Percentiles rank a stretch among this genome's conserved stretches.
Conservation (phyloP, 2,888 invertebrate genomes). For the Tetanocera ferruginea region DNA sequence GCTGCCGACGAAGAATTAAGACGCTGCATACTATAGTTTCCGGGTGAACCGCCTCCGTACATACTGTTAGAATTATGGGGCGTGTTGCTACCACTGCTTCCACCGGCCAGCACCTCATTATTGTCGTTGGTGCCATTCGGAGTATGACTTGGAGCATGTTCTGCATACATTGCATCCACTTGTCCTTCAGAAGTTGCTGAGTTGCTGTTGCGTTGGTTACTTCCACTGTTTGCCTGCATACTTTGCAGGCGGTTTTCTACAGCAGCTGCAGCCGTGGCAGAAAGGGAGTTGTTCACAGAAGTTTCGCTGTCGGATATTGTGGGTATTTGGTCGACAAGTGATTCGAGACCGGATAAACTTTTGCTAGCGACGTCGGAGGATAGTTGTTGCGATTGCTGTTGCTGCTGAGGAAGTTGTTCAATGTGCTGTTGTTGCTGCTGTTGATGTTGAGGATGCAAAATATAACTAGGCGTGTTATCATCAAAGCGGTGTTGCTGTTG, state of each 20-base stretch:
- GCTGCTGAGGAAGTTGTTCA: slow-evolving; percentile 30
- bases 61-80: slow-evolving; percentile 30
- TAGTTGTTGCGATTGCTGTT: slow-evolving; percentile 28
- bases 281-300: slow-evolving; percentile 44
- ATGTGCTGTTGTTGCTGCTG: slow-evolving; percentile 39
- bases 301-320: slow-evolving; percentile 82
- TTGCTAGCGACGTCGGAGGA: slow-evolving; percentile 82
- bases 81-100: slow-evolving; percentile 39
- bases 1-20: slow-evolving; percentile 38
- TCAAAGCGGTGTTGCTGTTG: slow-evolving; percentile 49
- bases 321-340: slow-evolving; percentile 91
- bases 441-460: slow-evolving; percentile 27
- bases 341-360: slow-evolving; percentile 88
- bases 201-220: slow-evolving; percentile 51
- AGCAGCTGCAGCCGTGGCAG: slow-evolving; percentile 55
- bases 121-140: slow-evolving; percentile 18
- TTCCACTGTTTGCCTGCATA: slow-evolving; percentile 33
- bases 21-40: slow-evolving; percentile 37
- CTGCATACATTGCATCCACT: background rate
- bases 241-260: slow-evolving; percentile 57
- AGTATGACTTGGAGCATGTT: slow-evolving; percentile 34
- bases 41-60: slow-evolving; percentile 34
- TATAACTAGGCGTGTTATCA: slow-evolving; percentile 11
- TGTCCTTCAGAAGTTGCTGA: slow-evolving; percentile 45
- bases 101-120: slow-evolving; percentile 5